phyloP scores from a whole-genome alignment of 2,113 vertebrate genomes.

The Cebus imitator region DNA sequence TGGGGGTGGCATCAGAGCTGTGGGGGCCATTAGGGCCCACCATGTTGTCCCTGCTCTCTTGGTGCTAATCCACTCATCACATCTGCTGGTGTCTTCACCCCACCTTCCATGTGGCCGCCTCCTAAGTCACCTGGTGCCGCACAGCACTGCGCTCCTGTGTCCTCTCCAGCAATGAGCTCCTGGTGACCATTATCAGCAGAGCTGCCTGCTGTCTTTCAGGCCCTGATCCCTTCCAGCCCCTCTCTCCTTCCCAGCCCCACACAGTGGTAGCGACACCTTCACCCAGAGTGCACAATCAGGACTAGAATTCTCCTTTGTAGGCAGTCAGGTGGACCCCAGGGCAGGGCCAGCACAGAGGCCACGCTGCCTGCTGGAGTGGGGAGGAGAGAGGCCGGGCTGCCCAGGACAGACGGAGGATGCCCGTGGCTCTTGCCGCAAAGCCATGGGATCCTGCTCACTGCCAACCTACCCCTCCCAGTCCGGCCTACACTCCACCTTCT shows the following conservation, averaged over 20 bases:
- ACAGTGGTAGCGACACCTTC: not conserved
- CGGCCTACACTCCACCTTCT: not conserved
- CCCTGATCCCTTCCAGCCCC: too few species aligned
- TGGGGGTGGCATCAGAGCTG: not conserved
- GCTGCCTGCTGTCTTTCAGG: not conserved
- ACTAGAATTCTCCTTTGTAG: not conserved
- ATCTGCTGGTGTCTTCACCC: accelerated
- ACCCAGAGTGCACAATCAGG: not conserved
- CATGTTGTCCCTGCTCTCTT: accelerated
- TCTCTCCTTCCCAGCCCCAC: not conserved
- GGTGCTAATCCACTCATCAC: not conserved
- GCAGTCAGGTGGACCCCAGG: not conserved
- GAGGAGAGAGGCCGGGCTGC: not conserved
- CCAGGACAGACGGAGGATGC: not conserved
- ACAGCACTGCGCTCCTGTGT: not conserved
- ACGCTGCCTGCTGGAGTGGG: not conserved
- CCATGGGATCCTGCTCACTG: constrained; percentile 21
- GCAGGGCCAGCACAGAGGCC: not conserved
- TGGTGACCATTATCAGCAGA: not conserved
- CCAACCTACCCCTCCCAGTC: not conserved
- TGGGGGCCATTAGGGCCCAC: not conserved
- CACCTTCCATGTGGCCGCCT: not conserved
- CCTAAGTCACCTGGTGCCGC: not conserved
- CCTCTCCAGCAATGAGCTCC: not conserved
- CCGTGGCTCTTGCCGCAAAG: not conserved